Percentiles rank a stretch among this genome's conserved stretches.
Conservation (phyloP, 2,888 invertebrate genomes). For the Erebia palarica region DNA sequence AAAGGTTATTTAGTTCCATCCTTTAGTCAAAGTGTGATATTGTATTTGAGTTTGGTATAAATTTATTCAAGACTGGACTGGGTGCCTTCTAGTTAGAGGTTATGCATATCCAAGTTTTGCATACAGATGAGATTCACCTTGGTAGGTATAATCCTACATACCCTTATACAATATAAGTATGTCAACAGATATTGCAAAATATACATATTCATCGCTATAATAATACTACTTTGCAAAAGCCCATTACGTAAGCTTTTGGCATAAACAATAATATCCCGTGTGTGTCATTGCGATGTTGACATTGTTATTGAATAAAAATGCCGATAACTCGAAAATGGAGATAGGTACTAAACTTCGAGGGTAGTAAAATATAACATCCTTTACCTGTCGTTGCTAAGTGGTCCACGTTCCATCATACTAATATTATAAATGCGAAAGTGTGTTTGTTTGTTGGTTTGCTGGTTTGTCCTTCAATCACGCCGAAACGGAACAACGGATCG, state of each 20-base stretch:
- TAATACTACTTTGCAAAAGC: conserved; percentile 23
- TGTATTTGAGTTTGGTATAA: background rate
- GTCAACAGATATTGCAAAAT: conserved; percentile 28
- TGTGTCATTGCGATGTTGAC: conserved; percentile 4
- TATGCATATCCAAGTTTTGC: conserved; percentile 9
- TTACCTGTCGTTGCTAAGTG: too few species aligned
- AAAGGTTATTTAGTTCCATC: too few species aligned
- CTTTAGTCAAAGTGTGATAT: background rate
- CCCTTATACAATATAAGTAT: conserved; percentile 24
- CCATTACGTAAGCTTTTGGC: conserved; percentile 26
- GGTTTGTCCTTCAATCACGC: too few species aligned
- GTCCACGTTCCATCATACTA: too few species aligned
- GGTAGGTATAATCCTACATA: conserved; percentile 24
- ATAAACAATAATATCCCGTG: conserved; percentile 21
- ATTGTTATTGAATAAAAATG: background rate
- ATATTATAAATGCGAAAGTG: too few species aligned
- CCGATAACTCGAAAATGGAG: too few species aligned
- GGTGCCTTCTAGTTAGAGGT: background rate
- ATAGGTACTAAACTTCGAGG: too few species aligned
- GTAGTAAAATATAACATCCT: too few species aligned
- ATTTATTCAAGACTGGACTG: background rate
- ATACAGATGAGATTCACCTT: conserved; percentile 19
- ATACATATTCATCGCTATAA: conserved; percentile 30
- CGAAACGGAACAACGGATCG: too few species aligned
- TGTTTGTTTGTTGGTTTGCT: too few species aligned